Evolutionary conservation across 2,113 vertebrate species (phyloP).

Genomic region (Festucalex cinctus): DNA sequence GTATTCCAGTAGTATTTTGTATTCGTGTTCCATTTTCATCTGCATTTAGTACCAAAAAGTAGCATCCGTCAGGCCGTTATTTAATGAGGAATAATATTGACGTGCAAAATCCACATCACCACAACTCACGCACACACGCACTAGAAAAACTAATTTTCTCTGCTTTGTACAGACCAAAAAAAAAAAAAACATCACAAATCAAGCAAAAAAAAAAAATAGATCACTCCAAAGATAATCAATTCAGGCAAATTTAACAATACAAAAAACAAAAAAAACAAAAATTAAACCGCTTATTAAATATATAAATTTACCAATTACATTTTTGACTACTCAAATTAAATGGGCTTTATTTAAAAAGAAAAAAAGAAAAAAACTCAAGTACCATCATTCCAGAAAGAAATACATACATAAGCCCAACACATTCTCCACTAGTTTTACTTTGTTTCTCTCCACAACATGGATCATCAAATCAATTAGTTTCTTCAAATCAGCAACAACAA

Average conservation of each 20-base stretch:
- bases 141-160: conserved; percentile 69
- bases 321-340: conserved; percentile 62
- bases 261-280: conserved; percentile 57
- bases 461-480: conserved; percentile 54
- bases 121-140: conserved; percentile 44
- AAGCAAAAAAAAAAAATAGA: conserved; percentile 66
- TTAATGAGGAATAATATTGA: conserved; percentile 60
- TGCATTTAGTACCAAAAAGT: conserved; percentile 39
- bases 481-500: conserved; percentile 64
- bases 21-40: conserved; percentile 43
- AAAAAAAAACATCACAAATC: conserved; percentile 35
- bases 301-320: conserved; percentile 54
- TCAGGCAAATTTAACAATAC: conserved; percentile 58
- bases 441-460: conserved; percentile 56
- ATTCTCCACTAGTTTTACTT: conserved; percentile 56
- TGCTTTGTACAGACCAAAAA: conserved; percentile 57
- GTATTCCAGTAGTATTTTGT: conserved; percentile 37
- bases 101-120: conserved; percentile 72
- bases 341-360: conserved; percentile 47
- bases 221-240: conserved; percentile 54
- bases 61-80: conserved; percentile 48
- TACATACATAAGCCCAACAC: conserved; percentile 58
- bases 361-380: conserved; percentile 56
- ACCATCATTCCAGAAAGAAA: conserved; percentile 53
- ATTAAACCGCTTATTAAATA: conserved; percentile 66